Conservation (phyloP, 2,888 invertebrate species). For the Nymphalis urticae region DNA sequence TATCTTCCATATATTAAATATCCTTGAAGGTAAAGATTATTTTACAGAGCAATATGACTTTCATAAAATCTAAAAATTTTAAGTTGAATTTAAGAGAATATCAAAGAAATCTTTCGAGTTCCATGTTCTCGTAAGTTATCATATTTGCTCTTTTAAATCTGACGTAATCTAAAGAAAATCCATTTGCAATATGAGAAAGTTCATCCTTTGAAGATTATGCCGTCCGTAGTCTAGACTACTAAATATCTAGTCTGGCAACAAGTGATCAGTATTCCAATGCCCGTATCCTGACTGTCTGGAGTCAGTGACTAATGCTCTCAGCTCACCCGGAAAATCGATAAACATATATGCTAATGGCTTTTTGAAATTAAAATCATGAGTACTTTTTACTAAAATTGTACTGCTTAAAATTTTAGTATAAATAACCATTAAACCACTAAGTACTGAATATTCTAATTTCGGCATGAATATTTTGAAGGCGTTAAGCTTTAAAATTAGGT, state of each 20-base stretch:
- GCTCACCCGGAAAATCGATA: constrained; percentile 22
- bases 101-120: neutral
- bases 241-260: constrained; percentile 42
- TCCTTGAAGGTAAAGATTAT: neutral
- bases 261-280: constrained; percentile 34
- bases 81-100: neutral
- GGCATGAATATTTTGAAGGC: constrained; percentile 3
- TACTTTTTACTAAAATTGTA: neutral
- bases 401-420: neutral
- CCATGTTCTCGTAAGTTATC: neutral
- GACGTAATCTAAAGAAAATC: constrained; percentile 10
- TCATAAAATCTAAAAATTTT: neutral
- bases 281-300: constrained; percentile 32
- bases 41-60: neutral
- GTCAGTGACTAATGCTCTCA: constrained; percentile 37
- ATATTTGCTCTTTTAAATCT: constrained; percentile 10
- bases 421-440: neutral
- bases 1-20: neutral
- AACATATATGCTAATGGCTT: constrained; percentile 2
- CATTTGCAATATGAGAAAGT: constrained; percentile 22
- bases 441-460: neutral
- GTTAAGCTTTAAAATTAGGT: constrained; percentile 9
- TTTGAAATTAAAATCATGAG: neutral
- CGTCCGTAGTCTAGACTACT: constrained; percentile 44
- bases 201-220: constrained; percentile 16